Evolutionary conservation across 2,888 invertebrate genomes (phyloP), one percentile per base, ranked within the genome.

Genomic region (Pachycephus smyrnensis): DNA sequence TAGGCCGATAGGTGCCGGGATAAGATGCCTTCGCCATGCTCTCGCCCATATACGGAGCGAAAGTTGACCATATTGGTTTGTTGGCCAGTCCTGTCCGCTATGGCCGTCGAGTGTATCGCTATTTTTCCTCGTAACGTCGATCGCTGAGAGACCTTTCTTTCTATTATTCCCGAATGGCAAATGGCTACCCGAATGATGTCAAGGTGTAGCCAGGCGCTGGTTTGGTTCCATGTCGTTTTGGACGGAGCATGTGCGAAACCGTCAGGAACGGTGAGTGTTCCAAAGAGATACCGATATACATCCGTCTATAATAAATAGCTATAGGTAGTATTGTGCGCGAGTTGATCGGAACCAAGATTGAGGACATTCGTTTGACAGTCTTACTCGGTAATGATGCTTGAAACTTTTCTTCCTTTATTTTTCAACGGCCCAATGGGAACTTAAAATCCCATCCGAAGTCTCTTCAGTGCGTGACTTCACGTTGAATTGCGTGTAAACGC

Each of bases 41-140:
- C 86, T 90, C 89, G 86, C 79, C 91, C 90, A 90, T 91, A 90
- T 91, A 91, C 86, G 91, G 91, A 90, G 91, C 89, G 91, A 91
- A 91, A 91, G 91, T 91, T 86, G 88, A 88, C 87, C 87, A 82
- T 85, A 86, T 84, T 81, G 87, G 80, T 84, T 84, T 84, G 84
- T 83, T 82, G 83, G 71, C 71, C 69, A 31, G 69, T 69, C 69
- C 32, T 71, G 71, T 71, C 31, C 71, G 71, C 32, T 33, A 71
- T 71, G 32, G 33, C 71, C 31, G 71, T 32, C 71, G 71, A 4
- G 71, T 23, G 71, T 33, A 31, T 71, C 71, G 71, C 71, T 71
- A 71, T 71, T 71, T 71, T 71, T 71, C 71, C 71, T 33, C 32
- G 32, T 33, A 33, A 71, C 71, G 33, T 71, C 71, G 71, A 71